These are phyloP conservation scores for Acridotheres tristis DNA, from an alignment of 2,797 vertebrate genomes.

Conservation along the genomic window DNA sequence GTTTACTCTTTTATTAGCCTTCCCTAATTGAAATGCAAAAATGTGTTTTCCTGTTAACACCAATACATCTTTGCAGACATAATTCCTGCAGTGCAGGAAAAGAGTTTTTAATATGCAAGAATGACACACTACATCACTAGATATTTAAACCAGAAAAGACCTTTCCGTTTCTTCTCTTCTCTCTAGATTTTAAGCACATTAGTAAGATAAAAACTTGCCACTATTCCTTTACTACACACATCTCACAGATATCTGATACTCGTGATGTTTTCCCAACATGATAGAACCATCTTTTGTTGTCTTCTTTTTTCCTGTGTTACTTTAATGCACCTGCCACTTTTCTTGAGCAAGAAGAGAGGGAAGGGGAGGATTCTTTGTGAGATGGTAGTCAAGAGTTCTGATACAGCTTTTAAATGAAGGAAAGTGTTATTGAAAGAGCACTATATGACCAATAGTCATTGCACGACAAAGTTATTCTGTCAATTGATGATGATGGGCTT, in stretches of 20 bases:
- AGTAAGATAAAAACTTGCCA: not conserved
- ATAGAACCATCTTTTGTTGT: not conserved
- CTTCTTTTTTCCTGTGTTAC: not conserved
- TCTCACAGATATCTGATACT: not conserved
- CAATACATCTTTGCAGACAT: not conserved
- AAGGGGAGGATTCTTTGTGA: not conserved
- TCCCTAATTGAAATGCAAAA: not conserved
- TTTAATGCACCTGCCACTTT: not conserved
- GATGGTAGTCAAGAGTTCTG: not conserved
- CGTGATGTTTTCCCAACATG: rapidly evolving
- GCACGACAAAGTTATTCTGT: slow-evolving; percentile 46
- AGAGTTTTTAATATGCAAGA: not conserved
- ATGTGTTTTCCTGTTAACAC: not conserved
- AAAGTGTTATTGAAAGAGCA: not conserved
- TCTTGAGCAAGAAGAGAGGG: not conserved
- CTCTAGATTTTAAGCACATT: not conserved
- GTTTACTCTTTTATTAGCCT: not conserved
- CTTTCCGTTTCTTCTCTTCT: not conserved
- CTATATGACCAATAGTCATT: not conserved
- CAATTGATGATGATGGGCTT: slow-evolving; percentile 57
- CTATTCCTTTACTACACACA: not conserved
- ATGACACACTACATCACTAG: not conserved
- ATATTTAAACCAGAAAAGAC: not conserved
- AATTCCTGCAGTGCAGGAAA: not conserved
- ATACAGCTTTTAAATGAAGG: not conserved